Evolutionary conservation across 2,888 invertebrate species (phyloP), one percentile per base, ranked within the genome.

Genomic region (Calliphora vomitoria): DNA sequence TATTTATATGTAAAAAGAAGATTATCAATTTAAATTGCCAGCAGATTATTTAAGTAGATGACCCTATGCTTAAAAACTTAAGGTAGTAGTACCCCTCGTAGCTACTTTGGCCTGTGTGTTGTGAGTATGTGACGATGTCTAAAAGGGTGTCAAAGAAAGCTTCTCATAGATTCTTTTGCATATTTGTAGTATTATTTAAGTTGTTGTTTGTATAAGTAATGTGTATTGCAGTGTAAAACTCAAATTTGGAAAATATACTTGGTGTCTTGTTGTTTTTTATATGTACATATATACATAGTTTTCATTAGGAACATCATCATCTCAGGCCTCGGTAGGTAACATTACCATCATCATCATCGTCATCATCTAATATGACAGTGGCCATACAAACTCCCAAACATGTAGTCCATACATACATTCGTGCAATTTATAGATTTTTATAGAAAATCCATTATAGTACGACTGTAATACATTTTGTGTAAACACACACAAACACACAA

Each of bases 161-260:
- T 60, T 8, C 60, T 60, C 44, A 4, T 5, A 41, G 15, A n/a
- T 25, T 64, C 69, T 44, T 41, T 4, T 69, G 15, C 6, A 47
- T 75, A 35, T 60, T 18, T 72, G 38, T 53, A 38, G 41, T 66
- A n/a, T 50, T 50, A n/a, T 50, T 50, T 15, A 15, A 6, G 50
- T 50, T 20, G 20, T 55, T 20, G 38, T 20, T 60, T 75, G 15
- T 50, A 38, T n/a, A 13, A 55, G 20, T 8, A 50, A 64, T 35
- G 13, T 75, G 18, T 66, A 6, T 47, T 10, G n/a, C 31, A 53
- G 53, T 66, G 20, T 38, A 41, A 76, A 85, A 76, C 58, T 71
- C 75, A 58, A 76, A 76, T 75, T 80, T 80, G 31, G 66, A 41
- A 66, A 84, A 84, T 74, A 50, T 66, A 85, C 60, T 69, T 80